Conservation (phyloP, 2,888 invertebrate species). For the Atrina japonica region DNA sequence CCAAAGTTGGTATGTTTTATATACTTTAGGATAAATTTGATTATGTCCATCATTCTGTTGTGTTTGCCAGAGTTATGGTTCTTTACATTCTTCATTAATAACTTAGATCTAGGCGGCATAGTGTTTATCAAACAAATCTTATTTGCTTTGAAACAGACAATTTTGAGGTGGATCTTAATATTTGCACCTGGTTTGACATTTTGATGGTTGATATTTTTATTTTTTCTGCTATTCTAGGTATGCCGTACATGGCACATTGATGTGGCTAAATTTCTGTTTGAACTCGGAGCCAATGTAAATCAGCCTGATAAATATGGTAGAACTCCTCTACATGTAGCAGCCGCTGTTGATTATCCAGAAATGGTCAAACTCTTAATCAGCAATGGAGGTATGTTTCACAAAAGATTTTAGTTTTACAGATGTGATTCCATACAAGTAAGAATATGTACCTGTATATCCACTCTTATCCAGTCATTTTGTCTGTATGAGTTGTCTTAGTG, state of each 20-base stretch:
- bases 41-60: too few species aligned
- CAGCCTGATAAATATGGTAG: slow-evolving; percentile 73
- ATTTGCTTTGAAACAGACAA: too few species aligned
- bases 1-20: too few species aligned
- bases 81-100: too few species aligned
- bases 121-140: too few species aligned
- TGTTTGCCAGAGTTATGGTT: too few species aligned
- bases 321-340: slow-evolving; percentile 78
- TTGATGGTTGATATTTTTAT: neutral
- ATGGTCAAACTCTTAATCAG: slow-evolving; percentile 77
- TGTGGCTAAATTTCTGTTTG: slow-evolving; percentile 76
- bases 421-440: too few species aligned
- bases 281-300: slow-evolving; percentile 73
- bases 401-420: neutral
- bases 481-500: neutral
- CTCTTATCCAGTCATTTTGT: too few species aligned
- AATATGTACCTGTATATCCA: too few species aligned
- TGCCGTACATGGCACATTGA: slow-evolving; percentile 78
- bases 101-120: too few species aligned
- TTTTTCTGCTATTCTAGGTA: slow-evolving; percentile 60
- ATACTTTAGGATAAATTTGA: too few species aligned
- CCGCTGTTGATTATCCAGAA: slow-evolving; percentile 78
- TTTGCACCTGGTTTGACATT: neutral
- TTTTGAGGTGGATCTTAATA: too few species aligned
- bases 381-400: slow-evolving; percentile 64